A percentile compares a stretch with the other conserved stretches of the same genome.
Evolutionary conservation across 2,888 invertebrate genomes (phyloP).

Genomic region (Nomada ferruginata): DNA sequence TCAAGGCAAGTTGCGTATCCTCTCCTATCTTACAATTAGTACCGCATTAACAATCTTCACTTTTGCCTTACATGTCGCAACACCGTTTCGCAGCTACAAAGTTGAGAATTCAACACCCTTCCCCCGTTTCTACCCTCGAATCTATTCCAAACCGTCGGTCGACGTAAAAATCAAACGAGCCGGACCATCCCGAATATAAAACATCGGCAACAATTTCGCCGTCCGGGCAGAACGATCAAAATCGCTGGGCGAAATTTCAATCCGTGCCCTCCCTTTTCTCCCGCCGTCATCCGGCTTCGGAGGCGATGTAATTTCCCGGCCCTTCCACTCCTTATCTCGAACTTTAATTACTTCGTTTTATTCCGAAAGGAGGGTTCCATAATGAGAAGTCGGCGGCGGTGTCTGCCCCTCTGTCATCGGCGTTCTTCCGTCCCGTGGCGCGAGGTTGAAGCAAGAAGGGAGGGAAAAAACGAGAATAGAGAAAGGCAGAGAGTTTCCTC

Average conservation of each 20-base stretch:
- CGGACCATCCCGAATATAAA: neutral
- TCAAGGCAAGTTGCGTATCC: neutral
- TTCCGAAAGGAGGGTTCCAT: conserved; percentile 60
- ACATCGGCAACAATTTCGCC: neutral
- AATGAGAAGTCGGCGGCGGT: conserved; percentile 64
- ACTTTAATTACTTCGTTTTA: conserved; percentile 73
- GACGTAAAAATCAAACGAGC: too few relatives aligned
- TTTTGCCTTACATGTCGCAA: too few relatives aligned
- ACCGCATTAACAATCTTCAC: too few relatives aligned
- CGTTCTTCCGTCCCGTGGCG: conserved; percentile 12
- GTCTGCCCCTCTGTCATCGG: conserved; percentile 53
- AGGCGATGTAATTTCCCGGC: conserved; percentile 64
- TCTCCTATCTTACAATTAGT: neutral
- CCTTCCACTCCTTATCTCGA: conserved; percentile 57
- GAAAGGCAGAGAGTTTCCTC: neutral
- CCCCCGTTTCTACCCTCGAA: too few relatives aligned
- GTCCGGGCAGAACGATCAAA: conserved; percentile 52
- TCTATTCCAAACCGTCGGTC: too few relatives aligned
- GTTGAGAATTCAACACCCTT: too few relatives aligned
- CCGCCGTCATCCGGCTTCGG: conserved; percentile 22
- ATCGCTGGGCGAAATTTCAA: conserved; percentile 61
- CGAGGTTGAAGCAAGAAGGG: neutral
- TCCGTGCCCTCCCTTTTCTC: conserved; percentile 35
- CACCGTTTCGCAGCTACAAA: too few relatives aligned
- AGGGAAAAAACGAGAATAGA: too few relatives aligned